Conservation (phyloP, 2,888 invertebrate species). For the Beris chalybata region DNA sequence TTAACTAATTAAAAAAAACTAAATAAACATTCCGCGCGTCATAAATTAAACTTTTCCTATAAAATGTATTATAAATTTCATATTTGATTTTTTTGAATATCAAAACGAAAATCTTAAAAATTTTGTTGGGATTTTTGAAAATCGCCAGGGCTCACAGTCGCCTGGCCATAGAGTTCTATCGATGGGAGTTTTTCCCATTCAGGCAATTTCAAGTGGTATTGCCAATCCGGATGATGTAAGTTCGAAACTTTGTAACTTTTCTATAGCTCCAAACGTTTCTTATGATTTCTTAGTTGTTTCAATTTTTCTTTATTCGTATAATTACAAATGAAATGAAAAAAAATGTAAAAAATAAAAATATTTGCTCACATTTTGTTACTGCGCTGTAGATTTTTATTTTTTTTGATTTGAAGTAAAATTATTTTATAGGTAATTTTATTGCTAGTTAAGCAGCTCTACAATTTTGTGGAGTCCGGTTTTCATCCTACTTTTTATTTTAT, state of each 20-base stretch:
- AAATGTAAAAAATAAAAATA: slow-evolving; percentile 20
- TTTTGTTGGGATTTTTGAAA: slow-evolving; percentile 4
- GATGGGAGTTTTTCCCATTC: slow-evolving; percentile 88
- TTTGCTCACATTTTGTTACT: slow-evolving; percentile 22
- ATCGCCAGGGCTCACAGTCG: slow-evolving; percentile 81
- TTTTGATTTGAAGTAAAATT: slow-evolving; percentile 5
- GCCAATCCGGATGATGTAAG: slow-evolving; percentile 89
- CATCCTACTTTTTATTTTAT: too few relatives aligned
- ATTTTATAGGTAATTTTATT: slow-evolving; percentile 9
- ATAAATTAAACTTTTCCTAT: not conserved
- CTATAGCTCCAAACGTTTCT: not conserved
- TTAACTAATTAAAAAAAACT: too few relatives aligned
- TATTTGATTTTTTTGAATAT: not conserved
- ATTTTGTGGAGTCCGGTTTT: too few relatives aligned
- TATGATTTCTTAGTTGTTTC: slow-evolving; percentile 24
- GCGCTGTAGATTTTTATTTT: slow-evolving; percentile 6
- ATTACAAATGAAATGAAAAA: slow-evolving; percentile 18
- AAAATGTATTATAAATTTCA: not conserved
- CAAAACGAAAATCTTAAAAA: not conserved
- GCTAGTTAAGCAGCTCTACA: too few relatives aligned
- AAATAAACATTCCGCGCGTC: too few relatives aligned
- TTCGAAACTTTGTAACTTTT: slow-evolving; percentile 45
- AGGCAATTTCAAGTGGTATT: slow-evolving; percentile 85
- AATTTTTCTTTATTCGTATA: slow-evolving; percentile 18
- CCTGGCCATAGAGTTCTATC: slow-evolving; percentile 88